phyloP scores from a whole-genome alignment of 2,797 vertebrate genomes.

The Mareca strepera region DNA sequence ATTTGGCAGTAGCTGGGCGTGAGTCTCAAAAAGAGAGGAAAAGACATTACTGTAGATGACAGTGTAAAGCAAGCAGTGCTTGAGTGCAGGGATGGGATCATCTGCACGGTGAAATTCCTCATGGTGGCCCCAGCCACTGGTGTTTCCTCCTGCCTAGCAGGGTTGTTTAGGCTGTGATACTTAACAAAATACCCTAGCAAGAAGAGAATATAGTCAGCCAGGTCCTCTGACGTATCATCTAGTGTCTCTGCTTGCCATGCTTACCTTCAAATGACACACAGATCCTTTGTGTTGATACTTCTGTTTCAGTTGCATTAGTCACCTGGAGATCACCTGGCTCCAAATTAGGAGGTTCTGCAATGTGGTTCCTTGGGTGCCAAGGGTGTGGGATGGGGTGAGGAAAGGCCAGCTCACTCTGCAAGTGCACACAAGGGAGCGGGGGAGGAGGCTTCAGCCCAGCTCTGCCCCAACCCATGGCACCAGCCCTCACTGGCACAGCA shows the following conservation, averaged over 20 bases:
- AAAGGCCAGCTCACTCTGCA: neutral
- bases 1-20: neutral
- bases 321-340: neutral
- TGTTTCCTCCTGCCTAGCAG: neutral
- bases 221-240: neutral
- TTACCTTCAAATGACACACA: neutral
- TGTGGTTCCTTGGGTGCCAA: neutral
- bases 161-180: neutral
- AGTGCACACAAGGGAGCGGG: neutral
- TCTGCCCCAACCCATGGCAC: too few relatives aligned
- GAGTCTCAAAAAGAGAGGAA: neutral
- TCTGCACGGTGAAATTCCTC: rapidly evolving
- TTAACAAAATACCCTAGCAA: neutral
- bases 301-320: neutral
- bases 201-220: neutral
- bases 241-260: neutral
- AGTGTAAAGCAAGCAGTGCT: neutral
- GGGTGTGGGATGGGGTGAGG: neutral
- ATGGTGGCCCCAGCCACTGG: neutral
- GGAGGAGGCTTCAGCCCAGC: neutral
- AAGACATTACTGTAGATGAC: neutral
- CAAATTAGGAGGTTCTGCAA: neutral
- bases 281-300: neutral
- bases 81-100: neutral
- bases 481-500: neutral